A percentile compares a stretch with the other conserved stretches of the same genome.
These are phyloP conservation scores for Frieseomelitta varia DNA, from an alignment of 1,140 invertebrate species.

Conservation along the genomic window DNA sequence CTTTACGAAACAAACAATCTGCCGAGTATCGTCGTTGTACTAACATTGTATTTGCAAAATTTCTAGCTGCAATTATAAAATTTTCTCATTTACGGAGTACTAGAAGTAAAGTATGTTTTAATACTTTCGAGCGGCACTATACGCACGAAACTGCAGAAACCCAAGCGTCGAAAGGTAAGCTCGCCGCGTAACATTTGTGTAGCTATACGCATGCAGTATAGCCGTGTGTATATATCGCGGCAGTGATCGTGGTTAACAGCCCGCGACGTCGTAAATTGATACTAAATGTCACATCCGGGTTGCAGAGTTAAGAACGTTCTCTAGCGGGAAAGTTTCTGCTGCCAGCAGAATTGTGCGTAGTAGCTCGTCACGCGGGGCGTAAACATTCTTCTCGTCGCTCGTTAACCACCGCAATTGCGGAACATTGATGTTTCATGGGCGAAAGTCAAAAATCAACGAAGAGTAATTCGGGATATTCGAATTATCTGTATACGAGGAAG, in stretches of 20 bases:
- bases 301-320: constrained; percentile 73
- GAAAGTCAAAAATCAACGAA: not conserved
- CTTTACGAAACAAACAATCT: too few relatives aligned
- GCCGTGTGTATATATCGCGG: constrained; percentile 20
- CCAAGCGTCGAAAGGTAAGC: not conserved
- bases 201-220: not conserved
- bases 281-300: constrained; percentile 78
- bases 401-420: constrained; percentile 37
- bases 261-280: constrained; percentile 78
- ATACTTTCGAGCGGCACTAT: too few relatives aligned
- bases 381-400: constrained; percentile 49
- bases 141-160: not conserved
- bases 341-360: constrained; percentile 54
- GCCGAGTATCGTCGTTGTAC: too few relatives aligned
- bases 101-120: too few relatives aligned
- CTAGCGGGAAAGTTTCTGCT: constrained; percentile 58
- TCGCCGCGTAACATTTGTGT: constrained; percentile 32
- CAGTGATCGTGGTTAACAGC: constrained; percentile 72
- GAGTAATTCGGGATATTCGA: not conserved
- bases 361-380: constrained; percentile 31
- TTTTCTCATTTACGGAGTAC: too few relatives aligned
- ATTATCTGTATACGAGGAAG: not conserved
- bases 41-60: too few relatives aligned
- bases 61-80: too few relatives aligned
- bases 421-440: constrained; percentile 43